phyloP scores from a whole-genome alignment of 2,113 vertebrate genomes.

The Haemorhous mexicanus region DNA sequence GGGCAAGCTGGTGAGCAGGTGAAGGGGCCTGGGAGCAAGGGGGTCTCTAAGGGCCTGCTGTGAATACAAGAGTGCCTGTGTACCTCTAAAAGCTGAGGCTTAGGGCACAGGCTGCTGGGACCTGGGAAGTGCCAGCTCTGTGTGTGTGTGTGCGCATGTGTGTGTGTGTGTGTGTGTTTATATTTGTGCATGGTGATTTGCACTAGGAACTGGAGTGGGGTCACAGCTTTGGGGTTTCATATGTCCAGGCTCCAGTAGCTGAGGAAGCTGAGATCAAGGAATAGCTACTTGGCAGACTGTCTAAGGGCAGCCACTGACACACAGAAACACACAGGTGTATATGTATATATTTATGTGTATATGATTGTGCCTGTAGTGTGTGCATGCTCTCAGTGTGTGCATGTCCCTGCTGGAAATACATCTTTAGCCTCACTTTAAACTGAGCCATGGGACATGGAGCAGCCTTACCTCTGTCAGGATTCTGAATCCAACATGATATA shows the following conservation, averaged over 20 bases:
- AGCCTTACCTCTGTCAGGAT: neutral
- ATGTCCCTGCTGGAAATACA: neutral
- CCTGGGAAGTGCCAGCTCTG: neutral
- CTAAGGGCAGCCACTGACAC: neutral
- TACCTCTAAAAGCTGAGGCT: neutral
- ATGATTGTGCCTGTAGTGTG: neutral
- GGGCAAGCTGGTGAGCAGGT: neutral
- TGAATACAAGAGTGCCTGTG: neutral
- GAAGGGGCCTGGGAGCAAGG: neutral
- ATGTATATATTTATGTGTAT: neutral
- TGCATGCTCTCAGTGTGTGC: neutral
- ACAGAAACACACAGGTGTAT: too few relatives aligned
- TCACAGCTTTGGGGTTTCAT: neutral
- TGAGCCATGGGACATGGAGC: neutral
- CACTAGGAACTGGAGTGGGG: neutral
- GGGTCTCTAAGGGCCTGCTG: accelerated
- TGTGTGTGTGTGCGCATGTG: too few relatives aligned
- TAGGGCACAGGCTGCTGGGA: neutral
- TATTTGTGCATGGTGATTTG: neutral
- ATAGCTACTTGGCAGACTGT: neutral
- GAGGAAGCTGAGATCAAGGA: neutral
- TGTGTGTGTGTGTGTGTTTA: neutral
- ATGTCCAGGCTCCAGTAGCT: neutral
- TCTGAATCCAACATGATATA: neutral
- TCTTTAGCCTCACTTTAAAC: neutral